Evolutionary conservation across 2,888 invertebrate species (phyloP), one percentile per base, ranked within the genome.

Genomic region (Icerya purchasi): DNA sequence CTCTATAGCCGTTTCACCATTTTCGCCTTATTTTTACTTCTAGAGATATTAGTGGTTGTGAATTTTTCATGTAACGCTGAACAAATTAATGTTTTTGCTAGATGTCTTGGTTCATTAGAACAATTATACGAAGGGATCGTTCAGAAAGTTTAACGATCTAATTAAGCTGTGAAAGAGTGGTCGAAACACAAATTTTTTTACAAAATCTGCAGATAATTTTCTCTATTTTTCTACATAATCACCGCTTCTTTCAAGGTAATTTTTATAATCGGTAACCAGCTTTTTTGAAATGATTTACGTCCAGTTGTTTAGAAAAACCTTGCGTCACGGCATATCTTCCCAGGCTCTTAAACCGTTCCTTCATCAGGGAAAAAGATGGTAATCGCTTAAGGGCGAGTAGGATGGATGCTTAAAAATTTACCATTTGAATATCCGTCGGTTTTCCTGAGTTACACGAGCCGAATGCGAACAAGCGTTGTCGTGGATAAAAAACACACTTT

Each of bases 321-420:
- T n/a, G n/a, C n/a, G n/a, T n/a, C n/a, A n/a, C n/a, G n/a, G n/a
- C n/a, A n/a, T n/a, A n/a, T n/a, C 56, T 59, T 52, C 53, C 19
- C 24, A 51, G 19, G 14, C 58, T 59, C 1, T 53, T 54, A 3
- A 60, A 59, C n/a, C 56, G 22, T 23, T 25, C 20, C 51, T 63
- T 62, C 53, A 63, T 19, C 50, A 53, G 10, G 58, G 54, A 53
- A 64, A 61, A 21, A 63, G 60, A 36, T 62, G 64, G 23, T 53
- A 64, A 56, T 62, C 61, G 3, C 50, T 59, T 22, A 63, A 62
- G 20, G 60, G 60, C 53, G 57, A 62, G 36, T 61, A 62, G n/a
- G n/a, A 55, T 21, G 61, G 61, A 51, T 56, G 57, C 14, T 19
- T n/a, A 20, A 23, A 51, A 5, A 57, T 51, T 2, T 63, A 24